Evolutionary conservation across 2,797 vertebrate genomes (phyloP), one percentile per base, ranked within the genome.

Genomic region (Myotis planiceps): DNA sequence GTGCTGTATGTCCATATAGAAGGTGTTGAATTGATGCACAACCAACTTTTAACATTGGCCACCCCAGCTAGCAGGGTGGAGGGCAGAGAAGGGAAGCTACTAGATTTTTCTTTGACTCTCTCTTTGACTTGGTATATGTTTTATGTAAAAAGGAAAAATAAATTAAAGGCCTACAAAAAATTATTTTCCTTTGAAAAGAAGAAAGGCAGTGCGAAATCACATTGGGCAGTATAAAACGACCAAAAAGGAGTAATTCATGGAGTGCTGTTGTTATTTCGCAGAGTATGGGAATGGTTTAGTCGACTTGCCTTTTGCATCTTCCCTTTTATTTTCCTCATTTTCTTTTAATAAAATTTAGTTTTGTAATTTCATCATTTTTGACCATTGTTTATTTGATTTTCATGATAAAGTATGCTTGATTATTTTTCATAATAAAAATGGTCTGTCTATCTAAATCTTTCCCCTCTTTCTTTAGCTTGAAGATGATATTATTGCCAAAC

Each of bases 401-500:
- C 23, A 42, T 76, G 72, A 66, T 71, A 66, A 94, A 39, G 4
- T 27, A 1, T 82, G 8, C 29, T 88, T 88, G 4, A 18, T 34
- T 47, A 72, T 92, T 42, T 78, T 32, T 6, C 5, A 2, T 27
- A 71, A 51, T 88, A 72, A 87, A 90, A 4, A 47, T 39, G 88
- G 37, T 39, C 18, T 14, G 15, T 63, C 34, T 69, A 29, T 49
- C 9, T 66, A 63, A 34, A 21, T 75, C 51, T 95, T 96, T 93
- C 16, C 72, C 85, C 58, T 71, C 25, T 88, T 93, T 84, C 92
- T 96, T 66, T 97, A 99, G 99, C 98, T 99, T 98, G 99, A 99
- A 99, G 99, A 99, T 96, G 99, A 99, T 98, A 99, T 99, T 65
- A 99, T 99, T 98, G 99, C 99, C 97, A 99, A 99, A 97, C 99